Base-by-base conservation (phyloP, 2,888 invertebrate genomes). In the Chloromyia formosa region DNA sequence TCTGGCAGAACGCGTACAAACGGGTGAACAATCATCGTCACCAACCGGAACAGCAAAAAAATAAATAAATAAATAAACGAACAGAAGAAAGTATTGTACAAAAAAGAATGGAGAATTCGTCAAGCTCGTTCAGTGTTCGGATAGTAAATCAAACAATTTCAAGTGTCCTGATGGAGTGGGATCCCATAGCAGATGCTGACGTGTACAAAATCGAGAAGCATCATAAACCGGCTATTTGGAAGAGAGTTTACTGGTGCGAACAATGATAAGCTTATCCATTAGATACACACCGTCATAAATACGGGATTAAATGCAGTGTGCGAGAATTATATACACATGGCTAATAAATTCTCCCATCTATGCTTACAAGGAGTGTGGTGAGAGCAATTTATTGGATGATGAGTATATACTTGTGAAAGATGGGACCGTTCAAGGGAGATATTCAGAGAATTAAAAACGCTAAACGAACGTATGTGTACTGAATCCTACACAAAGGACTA, bases 181-280 rank as follows among this genome's bases (percentile, higher is more conserved):
- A 82, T 73, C 77, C 73, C 40, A 77, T 81, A 23, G 75, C 76
- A 9, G 75, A 77, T 75, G 81, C 81, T 22, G 78, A 80, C 68
- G 83, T 85, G 23, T 85, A 84, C 77, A 81, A 82, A 79, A 80
- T 84, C 66, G 83, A 84, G 78, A 80, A 80, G 72, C 81, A 80
- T 74, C 80, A 82, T 74, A 82, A 81, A 76, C 79, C 78, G 3
- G 77, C 77, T 56, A 82, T 81, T 71, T 85, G 85, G 85, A 79
- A 80, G 45, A 80, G 80, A 79, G 81, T 82, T 64, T 81, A 80
- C 40, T 85, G 85, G 85, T 82, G 77, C 73, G 73, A 62, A 56
- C 18, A 49, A 35, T 49, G 54, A 74, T 62, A 74, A 61, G 20
- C 22, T 23, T 66, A 22, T 66, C 66, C 45, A 66, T 66, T 35